These are phyloP conservation scores for Drosophila engyochracea DNA, from an alignment of 2,888 invertebrate genomes.

Conservation along the genomic window DNA sequence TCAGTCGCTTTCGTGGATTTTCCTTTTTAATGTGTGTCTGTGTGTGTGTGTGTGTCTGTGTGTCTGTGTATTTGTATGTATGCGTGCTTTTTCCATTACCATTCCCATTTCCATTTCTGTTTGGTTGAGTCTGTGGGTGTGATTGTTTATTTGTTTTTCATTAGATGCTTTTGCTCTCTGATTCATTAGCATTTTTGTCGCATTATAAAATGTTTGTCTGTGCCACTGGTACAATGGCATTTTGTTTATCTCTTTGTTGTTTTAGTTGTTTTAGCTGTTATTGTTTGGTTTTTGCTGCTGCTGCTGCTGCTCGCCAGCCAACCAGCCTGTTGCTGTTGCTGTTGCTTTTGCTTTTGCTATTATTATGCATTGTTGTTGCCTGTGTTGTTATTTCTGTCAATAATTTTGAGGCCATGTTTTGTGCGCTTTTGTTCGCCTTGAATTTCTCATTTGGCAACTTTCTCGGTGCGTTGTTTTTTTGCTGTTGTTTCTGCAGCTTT, in stretches of 20 bases:
- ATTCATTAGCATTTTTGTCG: constrained; percentile 78
- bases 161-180: constrained; percentile 56
- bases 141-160: constrained; percentile 77
- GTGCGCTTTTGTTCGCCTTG: constrained; percentile 44
- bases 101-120: constrained; percentile 44
- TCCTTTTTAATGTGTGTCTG: background rate
- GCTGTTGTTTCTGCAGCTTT: background rate
- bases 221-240: constrained; percentile 37
- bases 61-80: background rate
- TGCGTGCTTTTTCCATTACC: constrained; percentile 29
- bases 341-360: constrained; percentile 18
- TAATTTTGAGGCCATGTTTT: constrained; percentile 54
- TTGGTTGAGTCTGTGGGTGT: constrained; percentile 28
- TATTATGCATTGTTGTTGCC: constrained; percentile 24
- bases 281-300: constrained; percentile 24
- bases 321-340: constrained; percentile 39
- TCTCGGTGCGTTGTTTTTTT: constrained; percentile 14
- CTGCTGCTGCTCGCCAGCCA: constrained; percentile 21
- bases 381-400: constrained; percentile 50
- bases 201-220: constrained; percentile 52
- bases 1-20: background rate
- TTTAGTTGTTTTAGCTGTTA: background rate
- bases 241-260: constrained; percentile 54
- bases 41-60: constrained; percentile 1
- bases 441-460: constrained; percentile 44